Base-by-base conservation (phyloP, 2,888 invertebrate genomes). In the Lepidonotus clava region DNA sequence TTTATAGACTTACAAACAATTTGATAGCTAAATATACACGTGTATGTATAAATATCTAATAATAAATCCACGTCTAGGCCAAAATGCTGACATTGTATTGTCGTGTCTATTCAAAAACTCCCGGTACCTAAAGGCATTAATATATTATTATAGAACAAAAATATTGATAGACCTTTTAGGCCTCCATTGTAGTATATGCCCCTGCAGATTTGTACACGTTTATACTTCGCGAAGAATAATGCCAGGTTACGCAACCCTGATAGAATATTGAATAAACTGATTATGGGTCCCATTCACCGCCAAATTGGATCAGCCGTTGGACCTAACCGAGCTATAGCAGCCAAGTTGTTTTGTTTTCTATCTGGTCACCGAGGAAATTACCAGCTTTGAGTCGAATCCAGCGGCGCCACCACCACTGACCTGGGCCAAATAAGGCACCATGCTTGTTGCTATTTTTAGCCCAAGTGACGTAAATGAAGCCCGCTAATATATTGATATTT, bases 401-500 rank as follows among this genome's bases (percentile, higher is more conserved):
- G 8, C 24, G 61, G 61, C 24, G 61, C 28, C 61, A n/a, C 8
- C n/a, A n/a, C n/a, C n/a, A n/a, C 61, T n/a, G 53, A n/a, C 61
- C 24, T 24, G 11, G 71, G 38, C 71, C 5, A 2, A 71, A 61
- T n/a, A 28, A 38, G 76, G 36, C 40, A 38, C 4, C 76, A 24
- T 76, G 76, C 24, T n/a, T 36, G 4, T 6, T 34, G 18, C 76
- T 76, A 76, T 76, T 76, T 76, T 76, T 76, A 76, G 36, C 38
- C 38, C 18, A 2, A 6, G 4, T 28, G 36, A 34, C 4, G 76
- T 1, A 38, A 76, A 76, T 40, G 76, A 76, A 40, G 40, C 38
- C 36, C 76, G 36, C 38, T 76, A 36, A 40, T 76, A 38, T 76
- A 76, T 76, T 76, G 76, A 76, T 76, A 40, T 76, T 36, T 76